Evolutionary conservation across 2,888 invertebrate species (phyloP).

Genomic region (Dastarcus helophoroides): DNA sequence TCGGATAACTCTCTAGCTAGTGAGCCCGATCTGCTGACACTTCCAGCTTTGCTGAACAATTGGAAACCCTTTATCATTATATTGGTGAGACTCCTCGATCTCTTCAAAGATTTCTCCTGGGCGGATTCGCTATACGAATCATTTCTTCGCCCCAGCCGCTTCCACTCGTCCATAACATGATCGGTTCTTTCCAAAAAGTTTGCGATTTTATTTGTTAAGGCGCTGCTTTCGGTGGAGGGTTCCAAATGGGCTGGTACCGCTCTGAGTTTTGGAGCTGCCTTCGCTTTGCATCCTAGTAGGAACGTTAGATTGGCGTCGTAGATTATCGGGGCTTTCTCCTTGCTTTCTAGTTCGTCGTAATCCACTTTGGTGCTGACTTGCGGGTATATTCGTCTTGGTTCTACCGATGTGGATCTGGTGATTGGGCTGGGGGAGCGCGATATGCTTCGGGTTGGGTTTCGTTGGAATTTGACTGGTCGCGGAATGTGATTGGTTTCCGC

Average conservation of each 20-base stretch:
- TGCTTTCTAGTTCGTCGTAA: slow-evolving; percentile 47
- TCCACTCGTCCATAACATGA: slow-evolving; percentile 83
- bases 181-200: slow-evolving; percentile 73
- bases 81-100: slow-evolving; percentile 66
- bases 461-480: not conserved
- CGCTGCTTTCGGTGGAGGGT: slow-evolving; percentile 65
- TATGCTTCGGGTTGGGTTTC: not conserved
- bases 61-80: slow-evolving; percentile 77
- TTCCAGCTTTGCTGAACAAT: slow-evolving; percentile 50
- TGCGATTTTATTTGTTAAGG: slow-evolving; percentile 63
- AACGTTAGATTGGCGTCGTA: slow-evolving; percentile 75
- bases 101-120: slow-evolving; percentile 37
- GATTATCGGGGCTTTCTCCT: slow-evolving; percentile 67
- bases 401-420: slow-evolving; percentile 6
- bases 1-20: slow-evolving; percentile 42
- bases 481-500: not conserved
- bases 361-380: slow-evolving; percentile 41
- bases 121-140: slow-evolving; percentile 11
- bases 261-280: slow-evolving; percentile 52
- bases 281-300: slow-evolving; percentile 61
- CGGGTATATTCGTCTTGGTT: slow-evolving; percentile 51
- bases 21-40: slow-evolving; percentile 36
- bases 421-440: slow-evolving; percentile 2
- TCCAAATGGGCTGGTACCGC: slow-evolving; percentile 68
- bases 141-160: slow-evolving; percentile 53